phyloP scores from a whole-genome alignment of 2,113 vertebrate genomes.

The Grammomys dolichurus region DNA sequence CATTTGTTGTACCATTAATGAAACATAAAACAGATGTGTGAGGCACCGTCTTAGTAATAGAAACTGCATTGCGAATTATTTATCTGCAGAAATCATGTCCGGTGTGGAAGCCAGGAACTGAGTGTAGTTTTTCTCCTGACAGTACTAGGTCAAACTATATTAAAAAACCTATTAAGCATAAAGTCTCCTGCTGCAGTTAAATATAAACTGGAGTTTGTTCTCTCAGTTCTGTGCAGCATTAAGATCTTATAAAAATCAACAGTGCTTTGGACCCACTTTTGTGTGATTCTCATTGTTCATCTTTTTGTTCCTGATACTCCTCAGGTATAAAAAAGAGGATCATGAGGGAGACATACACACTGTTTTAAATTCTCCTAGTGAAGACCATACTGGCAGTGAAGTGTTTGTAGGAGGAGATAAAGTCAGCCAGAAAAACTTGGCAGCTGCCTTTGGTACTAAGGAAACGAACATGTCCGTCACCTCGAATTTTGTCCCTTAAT shows the following conservation, averaged over 20 bases:
- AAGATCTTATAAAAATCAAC: slow-evolving; percentile 60
- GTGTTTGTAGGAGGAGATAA: slow-evolving; percentile 35
- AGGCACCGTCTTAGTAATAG: slow-evolving; percentile 78
- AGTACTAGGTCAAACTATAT: slow-evolving; percentile 77
- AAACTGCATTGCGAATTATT: slow-evolving; percentile 75
- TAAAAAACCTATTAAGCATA: slow-evolving; percentile 76
- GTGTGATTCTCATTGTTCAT: slow-evolving; percentile 46
- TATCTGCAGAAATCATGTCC: slow-evolving; percentile 79
- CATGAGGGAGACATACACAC: background rate
- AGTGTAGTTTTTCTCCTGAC: slow-evolving; percentile 70
- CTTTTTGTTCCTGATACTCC: slow-evolving; percentile 23
- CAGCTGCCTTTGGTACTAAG: slow-evolving; percentile 56
- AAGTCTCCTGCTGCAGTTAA: slow-evolving; percentile 66
- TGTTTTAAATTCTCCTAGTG: background rate
- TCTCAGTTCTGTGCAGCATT: slow-evolving; percentile 3
- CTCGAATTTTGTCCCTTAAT: slow-evolving; percentile 68
- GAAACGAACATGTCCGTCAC: slow-evolving; percentile 23
- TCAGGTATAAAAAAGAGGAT: background rate
- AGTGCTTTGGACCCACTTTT: background rate
- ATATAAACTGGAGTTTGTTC: slow-evolving; percentile 71
- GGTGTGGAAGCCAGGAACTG: slow-evolving; percentile 59
- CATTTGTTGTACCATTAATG: slow-evolving; percentile 81
- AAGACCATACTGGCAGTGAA: slow-evolving; percentile 31
- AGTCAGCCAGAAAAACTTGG: slow-evolving; percentile 64
- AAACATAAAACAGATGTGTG: slow-evolving; percentile 82